Evolutionary conservation across 2,113 vertebrate genomes (phyloP).

Genomic region (Pagrus major): DNA sequence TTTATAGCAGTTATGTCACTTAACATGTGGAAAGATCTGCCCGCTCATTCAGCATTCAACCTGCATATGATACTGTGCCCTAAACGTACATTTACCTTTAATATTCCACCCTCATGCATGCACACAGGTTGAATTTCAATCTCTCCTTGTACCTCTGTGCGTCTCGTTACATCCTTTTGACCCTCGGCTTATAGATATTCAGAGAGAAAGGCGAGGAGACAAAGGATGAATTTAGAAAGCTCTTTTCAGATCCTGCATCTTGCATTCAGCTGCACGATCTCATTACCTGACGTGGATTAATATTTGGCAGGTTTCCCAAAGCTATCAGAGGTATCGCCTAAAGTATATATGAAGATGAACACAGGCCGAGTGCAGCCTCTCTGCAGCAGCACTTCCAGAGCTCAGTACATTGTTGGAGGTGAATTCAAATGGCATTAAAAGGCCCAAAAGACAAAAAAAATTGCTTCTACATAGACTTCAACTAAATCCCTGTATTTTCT

Average conservation of each 20-base stretch:
- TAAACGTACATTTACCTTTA: conserved; percentile 13
- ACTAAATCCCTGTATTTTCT: too few relatives aligned
- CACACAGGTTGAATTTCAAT: conserved; percentile 29
- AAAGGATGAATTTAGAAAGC: conserved; percentile 41
- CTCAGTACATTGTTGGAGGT: neutral
- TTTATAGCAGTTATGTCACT: neutral
- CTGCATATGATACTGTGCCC: neutral
- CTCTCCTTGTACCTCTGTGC: neutral
- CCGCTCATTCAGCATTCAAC: neutral
- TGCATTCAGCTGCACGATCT: conserved; percentile 59
- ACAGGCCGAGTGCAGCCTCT: neutral
- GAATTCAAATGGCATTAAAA: neutral
- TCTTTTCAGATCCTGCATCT: conserved; percentile 39
- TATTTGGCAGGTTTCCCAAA: conserved; percentile 40
- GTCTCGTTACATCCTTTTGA: conserved; percentile 39
- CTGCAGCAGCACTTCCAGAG: neutral
- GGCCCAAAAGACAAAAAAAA: neutral
- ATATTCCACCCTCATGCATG: conserved; percentile 30
- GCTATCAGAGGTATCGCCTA: conserved; percentile 3
- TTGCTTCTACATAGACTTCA: neutral
- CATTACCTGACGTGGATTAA: conserved; percentile 51
- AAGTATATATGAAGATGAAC: neutral
- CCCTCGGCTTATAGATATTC: conserved; percentile 52
- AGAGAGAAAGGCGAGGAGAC: conserved; percentile 30
- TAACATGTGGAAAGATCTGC: neutral